Base-by-base conservation (phyloP, 2,113 vertebrate genomes). In the Dicentrarchus labrax region DNA sequence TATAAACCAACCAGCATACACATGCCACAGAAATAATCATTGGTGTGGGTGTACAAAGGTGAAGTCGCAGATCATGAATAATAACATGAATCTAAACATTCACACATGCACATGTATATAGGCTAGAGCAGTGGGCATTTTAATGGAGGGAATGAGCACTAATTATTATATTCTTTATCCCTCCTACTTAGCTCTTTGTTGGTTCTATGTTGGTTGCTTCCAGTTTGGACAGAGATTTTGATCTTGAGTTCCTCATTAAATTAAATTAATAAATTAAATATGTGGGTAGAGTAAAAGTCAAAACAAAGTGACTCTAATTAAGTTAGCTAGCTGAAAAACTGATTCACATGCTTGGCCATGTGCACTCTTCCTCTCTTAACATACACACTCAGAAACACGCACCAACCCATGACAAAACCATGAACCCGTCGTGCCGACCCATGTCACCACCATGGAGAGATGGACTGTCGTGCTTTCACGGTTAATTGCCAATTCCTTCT, bases 261-360 rank as follows among this genome's bases (percentile, higher is more conserved):
- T 54, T 7, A 7, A 57, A 19, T 62, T 67, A 56, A 45, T 24
- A 24, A 22, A 68, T 36, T 12, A 4, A 66, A 56, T 53, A 45
- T 56, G 15, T 65, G 15, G 4, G 15, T 4, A 54, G 19, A 30
- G 30, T n/a, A 16, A 59, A 45, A 12, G 9, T 66, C 54, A 53
- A 74, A 56, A 45, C 30, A 57, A 80, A 41, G 8, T 0, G 19
- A 72, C n/a, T 38, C 17, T n/a, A 78, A 73, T 86, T 68, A 57
- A 79, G 36, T 48, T 8, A 24, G 13, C 53, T 43, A 47, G 13
- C 19, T 51, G 4, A 17, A 59, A 79, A 80, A 76, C 38, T 2
- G 11, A 57, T 60, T 76, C 90, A 92, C 90, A 85, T 94, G 93
- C 60, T 67, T 36, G 47, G 72, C 72, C 86, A 87, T 72, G 87